Evolutionary conservation across 2,888 invertebrate species (phyloP), one percentile per base, ranked within the genome.

Genomic region (Epiblema foenella): DNA sequence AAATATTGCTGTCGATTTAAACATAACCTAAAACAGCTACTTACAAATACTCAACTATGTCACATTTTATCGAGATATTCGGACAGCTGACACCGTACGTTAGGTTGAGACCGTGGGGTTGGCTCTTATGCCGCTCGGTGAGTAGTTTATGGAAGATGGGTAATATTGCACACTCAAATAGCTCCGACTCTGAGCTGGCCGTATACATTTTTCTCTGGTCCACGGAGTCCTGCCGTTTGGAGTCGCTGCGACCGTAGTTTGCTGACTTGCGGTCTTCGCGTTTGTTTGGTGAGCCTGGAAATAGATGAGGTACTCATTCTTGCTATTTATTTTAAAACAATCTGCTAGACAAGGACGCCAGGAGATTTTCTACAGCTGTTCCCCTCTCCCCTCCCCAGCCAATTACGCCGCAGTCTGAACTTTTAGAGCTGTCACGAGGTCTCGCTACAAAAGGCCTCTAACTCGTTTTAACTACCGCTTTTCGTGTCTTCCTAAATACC

Each of bases 61-160:
- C 98, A 94, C 98, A 98, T 93, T 98, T 98, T 81, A 98, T 98
- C 74, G 98, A 98, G 93, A 98, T 98, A 94, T 98, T 98, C 37
- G 98, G 98, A 88, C 98, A 98, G 82, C 98, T 98, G 78, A 97
- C 96, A 69, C 98, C 97, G 77, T 96, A 96, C 39, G 95, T 95
- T 46, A 96, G 95, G 84, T 96, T 95, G 20, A 95, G 94, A 67
- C 95, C 94, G 66, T 95, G 95, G 7, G 95, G 95, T 77, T 95
- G 95, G 76, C 95, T 95, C 77, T 95, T 94, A 81, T 97, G 97
- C 75, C 97, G 94, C 83, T 98, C 97, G 3, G 97, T 97, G 63
- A 98, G 94, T n/a, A 98, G 94, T 88, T 98, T 98, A 82, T 98
- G 97, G 93, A 98, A 98, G 85, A 98, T 98, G 15, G 98, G 98